Evolutionary conservation across 2,888 invertebrate genomes (phyloP), one percentile per base, ranked within the genome.

Genomic region (Melinaea menophilus): DNA sequence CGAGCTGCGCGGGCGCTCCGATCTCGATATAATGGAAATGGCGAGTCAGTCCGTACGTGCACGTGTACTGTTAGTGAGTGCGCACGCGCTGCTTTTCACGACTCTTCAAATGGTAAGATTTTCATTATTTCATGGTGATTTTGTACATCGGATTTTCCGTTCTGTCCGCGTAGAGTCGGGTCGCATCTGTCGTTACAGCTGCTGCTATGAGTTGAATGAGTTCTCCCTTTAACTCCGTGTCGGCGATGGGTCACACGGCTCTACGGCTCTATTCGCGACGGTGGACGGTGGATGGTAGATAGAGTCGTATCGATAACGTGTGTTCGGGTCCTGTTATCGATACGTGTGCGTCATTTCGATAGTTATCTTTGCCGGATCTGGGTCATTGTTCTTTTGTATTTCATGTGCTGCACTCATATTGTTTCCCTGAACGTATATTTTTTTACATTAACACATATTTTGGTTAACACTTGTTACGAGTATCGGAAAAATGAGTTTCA

Each of bases 11-110:
- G 87, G 83, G 90, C 90, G 88, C 86, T 75, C 84, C 76, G 79
- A 67, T 69, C 78, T 79, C 75, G 77, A 76, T 78, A 79, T 79
- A 80, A 85, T 88, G 85, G 85, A 85, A 88, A 86, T 85, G 82
- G 84, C 83, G 77, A 85, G 82, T 86, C 89, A 86, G 88, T 86
- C 84, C 88, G 78, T 81, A 84, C 87, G 87, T 89, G 86, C 90
- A 88, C 89, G 88, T 89, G 90, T 91, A 82, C 89, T 86, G 85
- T 88, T 86, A 79, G 90, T 88, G 90, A 86, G 90, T 89, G 88
- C 84, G 84, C 86, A 80, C 75, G 75, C 83, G 84, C 84, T 77
- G 73, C 76, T 79, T 76, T 72, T 75, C 74, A 48, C 71, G 64
- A 70, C 73, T 74, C 71, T 72, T 72, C 71, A 67, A 71, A 60